phyloP scores from a whole-genome alignment of 2,797 vertebrate genomes.

The Babyrousa celebensis region DNA sequence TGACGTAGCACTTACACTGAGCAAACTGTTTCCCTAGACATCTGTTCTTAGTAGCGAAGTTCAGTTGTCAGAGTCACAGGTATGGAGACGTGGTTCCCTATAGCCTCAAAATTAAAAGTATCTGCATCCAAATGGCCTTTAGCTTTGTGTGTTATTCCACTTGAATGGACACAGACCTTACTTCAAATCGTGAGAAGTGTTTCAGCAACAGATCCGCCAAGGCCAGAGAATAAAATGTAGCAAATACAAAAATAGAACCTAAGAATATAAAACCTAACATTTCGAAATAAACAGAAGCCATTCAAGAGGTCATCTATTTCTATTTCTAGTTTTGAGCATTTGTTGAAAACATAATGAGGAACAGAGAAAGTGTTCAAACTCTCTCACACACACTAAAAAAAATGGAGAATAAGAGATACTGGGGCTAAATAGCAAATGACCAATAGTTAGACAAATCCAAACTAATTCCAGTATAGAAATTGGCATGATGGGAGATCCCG shows the following conservation, averaged over 20 bases:
- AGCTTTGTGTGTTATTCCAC: neutral
- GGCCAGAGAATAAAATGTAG: neutral
- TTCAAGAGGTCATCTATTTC: neutral
- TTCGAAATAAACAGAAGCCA: slow-evolving; percentile 1
- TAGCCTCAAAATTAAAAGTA: neutral
- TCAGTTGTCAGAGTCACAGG: neutral
- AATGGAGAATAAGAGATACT: neutral
- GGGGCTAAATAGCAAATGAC: neutral
- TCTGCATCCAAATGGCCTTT: neutral
- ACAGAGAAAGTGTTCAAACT: neutral
- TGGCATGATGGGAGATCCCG: too few relatives aligned
- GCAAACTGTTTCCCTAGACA: neutral
- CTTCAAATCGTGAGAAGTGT: neutral
- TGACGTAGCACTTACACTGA: neutral
- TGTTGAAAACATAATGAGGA: neutral
- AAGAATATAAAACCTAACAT: neutral
- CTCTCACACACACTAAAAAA: neutral
- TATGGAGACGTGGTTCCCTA: too few relatives aligned
- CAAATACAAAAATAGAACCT: neutral
- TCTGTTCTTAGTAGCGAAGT: neutral
- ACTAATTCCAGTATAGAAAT: neutral
- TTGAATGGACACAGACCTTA: neutral
- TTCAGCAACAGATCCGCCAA: neutral
- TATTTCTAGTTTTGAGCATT: neutral
- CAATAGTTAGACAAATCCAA: neutral